Percentiles rank a stretch among this genome's conserved stretches.
Conservation (phyloP, 1,140 invertebrate genomes). For the Drosophila trapezifrons region DNA sequence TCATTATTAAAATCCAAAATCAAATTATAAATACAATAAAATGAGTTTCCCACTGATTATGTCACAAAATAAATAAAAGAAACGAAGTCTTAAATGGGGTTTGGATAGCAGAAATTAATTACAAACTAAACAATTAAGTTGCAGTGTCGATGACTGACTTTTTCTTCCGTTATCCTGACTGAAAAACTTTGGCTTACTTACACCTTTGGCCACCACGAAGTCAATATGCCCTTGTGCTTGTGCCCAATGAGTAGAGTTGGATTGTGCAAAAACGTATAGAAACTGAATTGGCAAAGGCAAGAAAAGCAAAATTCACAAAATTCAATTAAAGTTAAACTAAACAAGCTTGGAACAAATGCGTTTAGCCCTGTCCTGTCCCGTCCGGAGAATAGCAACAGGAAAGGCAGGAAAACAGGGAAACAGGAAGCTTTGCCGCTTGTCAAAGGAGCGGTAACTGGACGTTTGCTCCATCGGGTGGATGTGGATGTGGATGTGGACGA, state of each 20-base stretch:
- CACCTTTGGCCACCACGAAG: slow-evolving; percentile 14
- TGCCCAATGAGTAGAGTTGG: slow-evolving; percentile 44
- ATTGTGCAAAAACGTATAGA: slow-evolving; percentile 35
- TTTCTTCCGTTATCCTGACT: neutral
- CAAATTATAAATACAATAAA: neutral
- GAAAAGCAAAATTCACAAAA: slow-evolving; percentile 80
- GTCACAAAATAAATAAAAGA: neutral
- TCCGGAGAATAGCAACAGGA: slow-evolving; percentile 34
- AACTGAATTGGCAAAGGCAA: slow-evolving; percentile 46
- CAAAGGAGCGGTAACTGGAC: slow-evolving; percentile 71
- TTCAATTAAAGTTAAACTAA: slow-evolving; percentile 83
- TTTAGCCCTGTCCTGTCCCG: slow-evolving; percentile 68
- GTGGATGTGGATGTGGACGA: slow-evolving; percentile 50
- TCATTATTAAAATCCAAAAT: too few relatives aligned
- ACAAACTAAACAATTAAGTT: too few relatives aligned
- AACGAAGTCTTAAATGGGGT: too few relatives aligned
- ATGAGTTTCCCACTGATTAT: neutral
- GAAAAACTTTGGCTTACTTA: slow-evolving; percentile 18
- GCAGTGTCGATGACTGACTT: slow-evolving; percentile 6
- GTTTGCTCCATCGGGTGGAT: slow-evolving; percentile 57
- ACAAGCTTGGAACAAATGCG: slow-evolving; percentile 82
- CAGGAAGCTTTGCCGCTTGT: slow-evolving; percentile 73
- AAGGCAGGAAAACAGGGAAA: slow-evolving; percentile 21
- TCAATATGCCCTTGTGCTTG: slow-evolving; percentile 38
- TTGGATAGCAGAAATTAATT: neutral